Evolutionary conservation across 2,797 vertebrate genomes (phyloP), one percentile per base, ranked within the genome.

Genomic region (Peromyscus nudipes): DNA sequence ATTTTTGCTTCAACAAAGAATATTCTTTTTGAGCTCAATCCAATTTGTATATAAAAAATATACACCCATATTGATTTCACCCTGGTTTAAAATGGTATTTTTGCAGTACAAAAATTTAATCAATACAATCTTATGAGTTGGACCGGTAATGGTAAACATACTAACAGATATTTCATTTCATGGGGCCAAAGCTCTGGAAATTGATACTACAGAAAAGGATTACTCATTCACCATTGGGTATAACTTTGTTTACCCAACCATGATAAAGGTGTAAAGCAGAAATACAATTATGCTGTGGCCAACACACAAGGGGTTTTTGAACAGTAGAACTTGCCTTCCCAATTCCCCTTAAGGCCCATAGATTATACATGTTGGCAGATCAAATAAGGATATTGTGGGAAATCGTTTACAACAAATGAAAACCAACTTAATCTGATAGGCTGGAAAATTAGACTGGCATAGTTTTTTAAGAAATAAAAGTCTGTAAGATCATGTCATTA

Each of bases 71-170:
- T 98, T 31, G 98, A 98, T 99, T 98, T 98, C 0, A 11, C 95
- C 98, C 97, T 96, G 97, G 97, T 98, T 98, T 98, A 98, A 98
- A 98, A 98, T 98, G 96, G 98, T 98, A 98, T 99, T 99, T 99
- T 98, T 98, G 98, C 98, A 98, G 98, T 98, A 96, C 96, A 98
- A 99, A 99, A 98, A 98, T 98, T 94, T 98, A 98, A 99, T 99
- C 98, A 98, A 99, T 98, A 98, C 94, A 93, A 98, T 94, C 97
- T 98, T 98, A 98, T 98, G 98, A 98, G 98, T 98, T 96, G 97
- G 97, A 97, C 97, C 98, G 97, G 97, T 97, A 98, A 98, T 98
- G 97, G 98, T 98, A 98, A 99, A 98, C 97, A 98, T 87, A 97
- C 98, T 96, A 98, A 98, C 93, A 98, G 98, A 98, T 98, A 98